A percentile compares a stretch with the other conserved stretches of the same genome.
phyloP scores from a whole-genome alignment of 1,140 invertebrate genomes.

The Spodoptera litura region DNA sequence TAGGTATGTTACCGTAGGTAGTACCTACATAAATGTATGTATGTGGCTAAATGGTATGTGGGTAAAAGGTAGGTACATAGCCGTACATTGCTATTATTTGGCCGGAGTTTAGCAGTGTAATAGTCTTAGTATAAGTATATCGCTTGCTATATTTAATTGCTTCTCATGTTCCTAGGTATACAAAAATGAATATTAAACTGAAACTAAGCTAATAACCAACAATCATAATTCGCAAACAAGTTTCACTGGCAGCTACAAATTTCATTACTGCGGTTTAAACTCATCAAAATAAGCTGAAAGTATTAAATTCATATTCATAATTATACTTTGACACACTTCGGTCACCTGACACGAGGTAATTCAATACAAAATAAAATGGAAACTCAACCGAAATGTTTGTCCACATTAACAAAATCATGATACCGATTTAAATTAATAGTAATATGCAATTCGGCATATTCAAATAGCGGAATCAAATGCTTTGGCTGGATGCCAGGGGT shows the following conservation, averaged over 20 bases:
- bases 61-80: too few relatives aligned
- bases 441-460: constrained; percentile 37
- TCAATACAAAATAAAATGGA: constrained; percentile 4
- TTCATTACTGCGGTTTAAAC: background rate
- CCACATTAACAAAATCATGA: constrained; percentile 23
- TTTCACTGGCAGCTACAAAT: constrained; percentile 11
- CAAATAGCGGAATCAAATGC: constrained; percentile 16
- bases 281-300: constrained; percentile 2
- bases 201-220: background rate
- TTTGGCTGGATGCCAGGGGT: constrained; percentile 49
- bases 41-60: too few relatives aligned
- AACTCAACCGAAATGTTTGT: constrained; percentile 4
- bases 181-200: too few relatives aligned
- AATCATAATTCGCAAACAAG: background rate
- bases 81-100: too few relatives aligned
- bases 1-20: background rate
- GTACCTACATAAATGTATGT: background rate
- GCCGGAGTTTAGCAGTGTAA: too few relatives aligned
- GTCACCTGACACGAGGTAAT: background rate
- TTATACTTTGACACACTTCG: constrained; percentile 8
- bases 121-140: too few relatives aligned
- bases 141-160: too few relatives aligned
- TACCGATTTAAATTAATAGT: constrained; percentile 35
- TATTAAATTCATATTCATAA: constrained; percentile 17
- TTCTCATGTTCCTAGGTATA: too few relatives aligned